phyloP scores from a whole-genome alignment of 2,888 invertebrate genomes.

The Archips crataeganus region DNA sequence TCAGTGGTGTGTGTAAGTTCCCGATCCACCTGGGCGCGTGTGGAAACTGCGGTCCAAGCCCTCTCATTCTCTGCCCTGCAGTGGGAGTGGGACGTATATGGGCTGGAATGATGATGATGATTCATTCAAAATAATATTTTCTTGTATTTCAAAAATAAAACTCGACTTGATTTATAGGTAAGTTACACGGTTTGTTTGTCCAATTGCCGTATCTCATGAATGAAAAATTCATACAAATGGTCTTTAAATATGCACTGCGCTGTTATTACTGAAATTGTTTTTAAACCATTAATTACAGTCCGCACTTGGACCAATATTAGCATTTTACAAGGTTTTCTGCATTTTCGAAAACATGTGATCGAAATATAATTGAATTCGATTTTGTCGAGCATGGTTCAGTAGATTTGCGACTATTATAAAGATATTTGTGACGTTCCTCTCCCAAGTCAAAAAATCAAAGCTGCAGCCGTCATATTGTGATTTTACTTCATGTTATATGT shows the following conservation, averaged over 20 bases:
- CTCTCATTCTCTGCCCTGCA: no score
- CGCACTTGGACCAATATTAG: slow-evolving; percentile 32
- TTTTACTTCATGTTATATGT: no score
- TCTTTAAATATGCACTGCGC: not conserved
- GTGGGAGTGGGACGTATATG: no score
- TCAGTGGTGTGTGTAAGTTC: no score
- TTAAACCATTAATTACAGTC: slow-evolving; percentile 27
- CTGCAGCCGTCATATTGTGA: no score
- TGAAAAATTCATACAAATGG: slow-evolving; percentile 19
- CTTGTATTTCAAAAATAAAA: slow-evolving; percentile 2
- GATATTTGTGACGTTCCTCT: no score
- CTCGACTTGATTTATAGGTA: slow-evolving; percentile 1
- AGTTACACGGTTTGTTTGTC: slow-evolving; percentile 13
- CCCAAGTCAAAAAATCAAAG: no score
- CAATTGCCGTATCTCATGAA: slow-evolving; percentile 25
- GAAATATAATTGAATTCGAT: not conserved
- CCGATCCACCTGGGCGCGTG: no score
- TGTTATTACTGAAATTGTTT: slow-evolving; percentile 27
- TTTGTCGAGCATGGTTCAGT: not conserved
- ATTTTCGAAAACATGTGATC: slow-evolving; percentile 7
- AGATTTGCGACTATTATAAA: no score
- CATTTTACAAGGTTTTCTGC: slow-evolving; percentile 2
- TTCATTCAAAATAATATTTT: no score
- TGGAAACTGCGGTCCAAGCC: no score
- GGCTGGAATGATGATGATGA: no score